Base-by-base conservation (phyloP, 1,140 invertebrate genomes). In the Leptinotarsa lineolata region DNA sequence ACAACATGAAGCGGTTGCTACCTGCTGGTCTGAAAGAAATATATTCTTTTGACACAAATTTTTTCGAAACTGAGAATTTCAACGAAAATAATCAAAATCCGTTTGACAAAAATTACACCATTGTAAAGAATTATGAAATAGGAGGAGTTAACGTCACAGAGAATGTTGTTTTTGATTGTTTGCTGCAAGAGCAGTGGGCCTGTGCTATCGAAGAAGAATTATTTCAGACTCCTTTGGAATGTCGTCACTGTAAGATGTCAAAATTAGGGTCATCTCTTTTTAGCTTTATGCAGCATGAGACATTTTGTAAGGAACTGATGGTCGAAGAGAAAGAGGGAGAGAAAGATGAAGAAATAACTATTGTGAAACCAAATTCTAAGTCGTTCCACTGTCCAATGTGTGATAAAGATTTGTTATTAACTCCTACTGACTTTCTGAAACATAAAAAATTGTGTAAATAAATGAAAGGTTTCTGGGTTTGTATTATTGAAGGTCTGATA, bases 111-210 rank as follows among this genome's bases (percentile, higher is more conserved):
- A 88, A 90, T 61, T 93, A 89, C 82, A 72, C 84, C 72, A 86
- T 89, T 45, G 81, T 85, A 77, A 82, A 86, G 22, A 88, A 94
- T 85, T 74, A 89, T 78, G 87, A 89, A 78, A 96, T 97, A 86
- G 96, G 96, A 20, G 96, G 97, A 1, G 83, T 95, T 45, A 89
- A 90, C 78, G 86, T 98, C 3, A 93, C 92, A 5, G 90, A 93
- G 72, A 94, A 92, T 86, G 88, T 98, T 16, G 92, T 93, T 67
- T 97, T 93, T 84, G 92, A 93, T 82, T 96, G 96, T 93, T 94
- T 87, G 87, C 84, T 86, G 68, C 76, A 81, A 74, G 81, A 83
- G 24, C 77, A 83, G 22, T 84, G 81, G 81, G 72, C 76, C 3
- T 73, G 71, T 44, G 89, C 81, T 81, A 91, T 68, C 78, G 87